Percentiles rank a stretch among this genome's conserved stretches.
Conservation (phyloP, 2,797 vertebrate species). For the Orestias chungarensis region DNA sequence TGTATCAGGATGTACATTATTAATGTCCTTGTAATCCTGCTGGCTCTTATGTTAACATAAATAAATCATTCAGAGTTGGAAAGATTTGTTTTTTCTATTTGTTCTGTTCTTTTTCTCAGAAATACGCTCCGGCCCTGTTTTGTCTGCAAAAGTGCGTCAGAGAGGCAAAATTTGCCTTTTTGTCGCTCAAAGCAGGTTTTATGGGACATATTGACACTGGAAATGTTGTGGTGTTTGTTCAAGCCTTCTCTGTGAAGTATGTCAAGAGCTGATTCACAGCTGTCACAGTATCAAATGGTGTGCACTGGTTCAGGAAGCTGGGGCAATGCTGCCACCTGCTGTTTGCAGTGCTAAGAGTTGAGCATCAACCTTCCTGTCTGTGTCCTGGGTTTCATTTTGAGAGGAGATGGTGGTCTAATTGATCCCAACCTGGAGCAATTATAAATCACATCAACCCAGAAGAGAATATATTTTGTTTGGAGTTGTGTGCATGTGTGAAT, state of each 20-base stretch:
- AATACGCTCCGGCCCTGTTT: constrained; percentile 15
- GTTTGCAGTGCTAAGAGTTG: constrained; percentile 31
- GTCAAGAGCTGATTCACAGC: constrained; percentile 42
- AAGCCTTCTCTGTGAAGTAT: constrained; percentile 50
- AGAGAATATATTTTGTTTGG: constrained; percentile 17
- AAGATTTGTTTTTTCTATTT: constrained; percentile 34
- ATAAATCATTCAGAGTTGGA: constrained; percentile 64
- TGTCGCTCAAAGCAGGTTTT: constrained; percentile 31
- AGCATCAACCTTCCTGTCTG: constrained; percentile 4
- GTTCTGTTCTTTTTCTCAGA: background rate
- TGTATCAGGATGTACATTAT: constrained; percentile 68
- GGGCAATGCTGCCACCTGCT: constrained; percentile 83
- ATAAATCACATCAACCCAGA: constrained; percentile 58
- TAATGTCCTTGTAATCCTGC: constrained; percentile 62
- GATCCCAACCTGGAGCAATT: constrained; percentile 48
- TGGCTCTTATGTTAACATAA: constrained; percentile 52
- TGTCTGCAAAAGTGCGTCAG: constrained; percentile 24
- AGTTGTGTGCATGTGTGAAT: constrained; percentile 4
- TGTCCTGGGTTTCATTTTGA: constrained; percentile 19
- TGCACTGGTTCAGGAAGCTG: constrained; percentile 43
- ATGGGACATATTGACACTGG: constrained; percentile 33
- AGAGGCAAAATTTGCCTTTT: constrained; percentile 29
- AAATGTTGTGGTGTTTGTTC: constrained; percentile 38
- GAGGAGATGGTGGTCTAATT: constrained; percentile 52
- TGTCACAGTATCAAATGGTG: constrained; percentile 13